These are phyloP conservation scores for Hyalella azteca DNA, from an alignment of 2,888 invertebrate genomes.

Conservation along the genomic window DNA sequence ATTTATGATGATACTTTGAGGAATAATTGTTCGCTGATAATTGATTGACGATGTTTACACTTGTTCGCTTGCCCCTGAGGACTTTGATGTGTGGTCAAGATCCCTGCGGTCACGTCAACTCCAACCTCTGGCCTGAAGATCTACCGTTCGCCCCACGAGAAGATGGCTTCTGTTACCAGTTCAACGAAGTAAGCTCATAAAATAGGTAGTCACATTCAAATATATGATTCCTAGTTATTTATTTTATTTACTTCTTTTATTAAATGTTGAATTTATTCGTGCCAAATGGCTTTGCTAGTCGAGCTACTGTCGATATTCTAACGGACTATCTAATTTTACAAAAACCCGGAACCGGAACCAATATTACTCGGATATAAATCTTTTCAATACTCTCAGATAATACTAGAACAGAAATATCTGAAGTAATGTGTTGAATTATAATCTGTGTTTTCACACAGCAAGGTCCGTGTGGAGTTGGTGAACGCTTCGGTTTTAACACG, in stretches of 20 bases:
- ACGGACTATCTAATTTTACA: too few species aligned
- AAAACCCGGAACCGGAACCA: too few species aligned
- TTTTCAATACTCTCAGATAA: not conserved
- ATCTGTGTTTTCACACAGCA: constrained; percentile 39
- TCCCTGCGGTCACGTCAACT: constrained; percentile 50
- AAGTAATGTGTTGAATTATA: not conserved
- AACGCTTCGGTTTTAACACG: constrained; percentile 56
- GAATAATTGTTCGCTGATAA: too few species aligned
- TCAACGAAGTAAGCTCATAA: constrained; percentile 43
- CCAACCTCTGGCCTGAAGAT: constrained; percentile 43
- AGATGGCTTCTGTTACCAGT: constrained; percentile 55
- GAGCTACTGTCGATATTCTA: too few species aligned
- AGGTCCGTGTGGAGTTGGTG: constrained; percentile 47
- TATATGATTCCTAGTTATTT: too few species aligned
- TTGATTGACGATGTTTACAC: too few species aligned
- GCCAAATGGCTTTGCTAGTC: too few species aligned
- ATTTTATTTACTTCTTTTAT: too few species aligned
- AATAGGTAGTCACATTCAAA: not conserved
- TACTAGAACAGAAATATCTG: not conserved
- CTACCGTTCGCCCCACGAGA: constrained; percentile 52
- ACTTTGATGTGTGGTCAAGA: constrained; percentile 48
- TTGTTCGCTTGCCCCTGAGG: too few species aligned
- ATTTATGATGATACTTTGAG: too few species aligned
- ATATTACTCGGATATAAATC: not conserved
- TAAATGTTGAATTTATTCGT: too few species aligned